Base-by-base conservation (phyloP, 2,797 vertebrate species). In the Catostomus latipinnis region DNA sequence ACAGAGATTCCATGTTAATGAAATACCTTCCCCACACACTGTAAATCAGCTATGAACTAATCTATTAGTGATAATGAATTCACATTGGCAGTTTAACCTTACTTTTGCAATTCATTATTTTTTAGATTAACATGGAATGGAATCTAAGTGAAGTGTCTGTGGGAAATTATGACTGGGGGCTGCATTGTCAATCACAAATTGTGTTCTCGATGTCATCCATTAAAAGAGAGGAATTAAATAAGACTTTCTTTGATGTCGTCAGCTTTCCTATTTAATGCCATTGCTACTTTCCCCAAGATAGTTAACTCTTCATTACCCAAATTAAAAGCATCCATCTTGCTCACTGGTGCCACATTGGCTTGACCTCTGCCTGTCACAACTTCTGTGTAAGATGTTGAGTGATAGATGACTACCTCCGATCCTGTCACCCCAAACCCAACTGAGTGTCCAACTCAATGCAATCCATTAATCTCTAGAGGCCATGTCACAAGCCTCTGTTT, bases 241-340 rank as follows among this genome's bases (percentile, higher is more conserved):
- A 93, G 92, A 90, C 90, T 92, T 93, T 90, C 69, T 88, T 91
- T 88, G 90, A 92, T 85, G 89, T 88, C 62, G 82, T 87, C 83
- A 78, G 85, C 89, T 81, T 70, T 92, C 91, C 91, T 89, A 87
- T 92, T 93, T 92, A 91, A 92, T 83, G 83, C 89, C 88, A 74
- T 87, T 84, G 87, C 91, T 87, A 85, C 89, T 91, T 92, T 84
- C 82, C 92, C 91, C 91, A 92, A 92, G 93, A 93, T 90, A 91
- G 90, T 94, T 94, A 95, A 94, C 94, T 92, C 92, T 92, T 93
- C 93, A 93, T 94, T 94, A 93, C 88, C 93, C 93, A 95, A 94
- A 94, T 94, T 91, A 93, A 94, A 93, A 87, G 91, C 93, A 94
- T 95, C 93, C 92, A 94, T 94, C 93, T 93, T 76, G 87, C 87